phyloP scores from a whole-genome alignment of 2,113 vertebrate species.

The Euleptes europaea region DNA sequence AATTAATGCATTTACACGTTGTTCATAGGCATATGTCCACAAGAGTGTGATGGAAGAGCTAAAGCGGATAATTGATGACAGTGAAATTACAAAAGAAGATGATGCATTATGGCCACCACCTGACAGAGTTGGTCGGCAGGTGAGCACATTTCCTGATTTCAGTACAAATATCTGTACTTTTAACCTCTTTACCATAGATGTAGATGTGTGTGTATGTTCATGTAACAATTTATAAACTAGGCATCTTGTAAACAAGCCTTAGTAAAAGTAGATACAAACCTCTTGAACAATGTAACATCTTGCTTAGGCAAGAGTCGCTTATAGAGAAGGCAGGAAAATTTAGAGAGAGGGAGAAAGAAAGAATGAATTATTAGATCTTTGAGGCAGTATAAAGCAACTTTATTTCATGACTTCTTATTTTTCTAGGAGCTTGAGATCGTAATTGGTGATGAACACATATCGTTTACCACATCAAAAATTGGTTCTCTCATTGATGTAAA shows the following conservation, averaged over 20 bases:
- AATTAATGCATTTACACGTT: rapidly evolving
- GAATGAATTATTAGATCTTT: background rate
- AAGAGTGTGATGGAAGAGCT: constrained; percentile 99
- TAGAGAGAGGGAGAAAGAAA: too few relatives aligned
- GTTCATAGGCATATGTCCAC: constrained; percentile 91
- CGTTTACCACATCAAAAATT: constrained; percentile 98
- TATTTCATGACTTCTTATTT: background rate
- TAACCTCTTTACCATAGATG: background rate
- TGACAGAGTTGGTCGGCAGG: constrained; percentile 95
- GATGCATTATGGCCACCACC: constrained; percentile 97
- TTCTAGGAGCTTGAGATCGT: constrained; percentile 95
- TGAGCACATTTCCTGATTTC: constrained; percentile 36
- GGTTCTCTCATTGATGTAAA: constrained; percentile 98
- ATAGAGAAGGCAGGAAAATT: background rate
- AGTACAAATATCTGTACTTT: background rate
- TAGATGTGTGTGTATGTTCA: background rate
- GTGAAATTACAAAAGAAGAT: constrained; percentile 98
- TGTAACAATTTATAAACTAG: background rate
- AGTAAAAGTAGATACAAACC: background rate
- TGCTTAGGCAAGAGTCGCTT: background rate
- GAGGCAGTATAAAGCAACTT: background rate
- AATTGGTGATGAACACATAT: constrained; percentile 99
- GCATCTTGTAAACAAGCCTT: background rate
- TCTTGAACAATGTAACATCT: background rate
- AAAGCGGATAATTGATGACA: constrained; percentile 98